phyloP scores from a whole-genome alignment of 2,113 vertebrate species.

The Crotophaga sulcirostris region DNA sequence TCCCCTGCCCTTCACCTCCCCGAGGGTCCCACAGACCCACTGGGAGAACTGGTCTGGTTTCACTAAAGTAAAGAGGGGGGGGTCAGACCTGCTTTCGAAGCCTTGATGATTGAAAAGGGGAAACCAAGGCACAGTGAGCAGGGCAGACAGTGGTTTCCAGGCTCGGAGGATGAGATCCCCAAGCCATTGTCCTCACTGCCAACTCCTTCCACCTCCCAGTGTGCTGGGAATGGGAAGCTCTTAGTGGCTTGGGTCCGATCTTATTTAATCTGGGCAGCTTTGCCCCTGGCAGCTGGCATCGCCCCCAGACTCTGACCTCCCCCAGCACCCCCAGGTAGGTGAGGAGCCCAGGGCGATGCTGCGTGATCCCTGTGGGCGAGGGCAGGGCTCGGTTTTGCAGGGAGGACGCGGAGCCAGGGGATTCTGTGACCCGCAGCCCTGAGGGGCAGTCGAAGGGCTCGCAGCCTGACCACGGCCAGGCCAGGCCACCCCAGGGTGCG shows the following conservation, averaged over 20 bases:
- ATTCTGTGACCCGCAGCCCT: fast-evolving
- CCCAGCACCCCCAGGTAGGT: fast-evolving
- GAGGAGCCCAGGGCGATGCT: neutral
- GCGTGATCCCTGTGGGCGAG: fast-evolving
- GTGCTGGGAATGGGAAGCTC: neutral
- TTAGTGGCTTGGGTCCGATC: neutral
- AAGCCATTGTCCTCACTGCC: fast-evolving
- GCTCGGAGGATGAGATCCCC: neutral
- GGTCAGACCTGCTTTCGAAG: neutral
- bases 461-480: fast-evolving
- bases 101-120: fast-evolving
- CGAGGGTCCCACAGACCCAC: fast-evolving
- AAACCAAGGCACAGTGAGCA: neutral
- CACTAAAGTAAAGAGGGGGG: neutral
- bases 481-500: fast-evolving
- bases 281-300: neutral
- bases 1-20: neutral
- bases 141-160: fast-evolving
- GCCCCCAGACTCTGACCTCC: fast-evolving
- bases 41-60: neutral
- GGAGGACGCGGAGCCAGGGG: neutral
- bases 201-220: fast-evolving
- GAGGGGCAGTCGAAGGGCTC: fast-evolving
- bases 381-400: neutral
- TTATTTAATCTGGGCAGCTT: neutral